Evolutionary conservation across 2,113 vertebrate genomes (phyloP), one percentile per base, ranked within the genome.

Genomic region (Murina feae): DNA sequence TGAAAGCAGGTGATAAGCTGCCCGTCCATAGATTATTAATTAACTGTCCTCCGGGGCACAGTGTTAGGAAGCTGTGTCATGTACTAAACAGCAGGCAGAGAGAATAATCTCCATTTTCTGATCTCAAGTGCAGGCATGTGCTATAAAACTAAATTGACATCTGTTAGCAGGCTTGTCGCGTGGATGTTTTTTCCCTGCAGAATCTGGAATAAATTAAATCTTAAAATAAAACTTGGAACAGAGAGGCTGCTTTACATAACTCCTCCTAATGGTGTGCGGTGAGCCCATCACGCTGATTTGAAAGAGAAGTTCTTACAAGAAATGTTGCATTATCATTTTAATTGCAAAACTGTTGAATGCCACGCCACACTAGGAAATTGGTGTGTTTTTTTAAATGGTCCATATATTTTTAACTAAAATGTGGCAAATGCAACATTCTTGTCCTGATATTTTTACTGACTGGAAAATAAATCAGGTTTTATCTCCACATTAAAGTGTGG

Each of bases 221-320:
- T 98, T 96, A 95, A 97, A 98, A 98, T 96, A 25, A 66, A 98
- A 98, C 95, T 89, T 76, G 86, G 87, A 86, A 97, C 94, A 76
- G 83, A 95, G 95, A 97, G 93, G 74, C 89, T 80, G 82, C 25
- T 97, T 97, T 98, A 84, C 42, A 25, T 97, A 98, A 97, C 96
- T 97, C 97, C 90, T 96, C 96, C 97, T 96, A 92, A 83, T 96
- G 91, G 81, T 37, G 65, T 96, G 93, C n/a, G 86, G 72, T 69
- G 94, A 75, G 81, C 95, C 89, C 86, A 63, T 89, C 84, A 0
- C 5, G 55, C 65, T 96, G 95, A 90, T 97, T 94, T 95, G 85
- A 94, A 42, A 96, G 75, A 87, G 35, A 95, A 87, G 35, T 94
- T 95, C 47, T 95, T 74, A 5, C 66, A 69, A 88, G 82, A 93